Evolutionary conservation across 1,140 invertebrate species (phyloP).

Genomic region (Trypoxylus dichotomus): DNA sequence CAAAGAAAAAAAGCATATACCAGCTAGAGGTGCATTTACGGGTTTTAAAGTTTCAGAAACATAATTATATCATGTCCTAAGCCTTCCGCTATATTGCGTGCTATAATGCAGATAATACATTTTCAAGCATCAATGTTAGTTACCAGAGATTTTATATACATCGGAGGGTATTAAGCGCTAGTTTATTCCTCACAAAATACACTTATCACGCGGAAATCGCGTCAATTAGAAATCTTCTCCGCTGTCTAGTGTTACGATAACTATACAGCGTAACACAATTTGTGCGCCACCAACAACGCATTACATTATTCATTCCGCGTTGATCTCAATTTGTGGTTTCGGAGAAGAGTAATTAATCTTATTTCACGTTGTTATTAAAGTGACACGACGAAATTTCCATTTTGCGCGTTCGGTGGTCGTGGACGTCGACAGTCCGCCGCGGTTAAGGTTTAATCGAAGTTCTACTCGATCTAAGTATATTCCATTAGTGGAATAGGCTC

Average conservation of each 20-base stretch:
- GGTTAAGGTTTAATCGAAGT: slow-evolving; percentile 17
- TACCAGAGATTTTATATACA: neutral
- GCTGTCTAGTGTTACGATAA: neutral
- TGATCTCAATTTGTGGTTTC: slow-evolving; percentile 19
- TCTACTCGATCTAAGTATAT: slow-evolving; percentile 24
- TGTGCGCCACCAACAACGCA: neutral
- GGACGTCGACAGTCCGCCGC: neutral
- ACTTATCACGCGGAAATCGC: neutral
- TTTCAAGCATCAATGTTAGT: too few relatives aligned
- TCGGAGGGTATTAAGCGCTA: neutral
- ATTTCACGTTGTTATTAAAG: slow-evolving; percentile 25
- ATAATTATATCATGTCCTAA: too few relatives aligned
- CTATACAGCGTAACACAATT: neutral
- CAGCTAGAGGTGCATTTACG: too few relatives aligned
- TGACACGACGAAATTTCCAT: slow-evolving; percentile 21
- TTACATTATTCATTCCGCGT: slow-evolving; percentile 21
- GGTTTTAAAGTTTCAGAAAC: too few relatives aligned
- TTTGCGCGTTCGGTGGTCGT: neutral
- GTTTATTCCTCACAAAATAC: neutral
- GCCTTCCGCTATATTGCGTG: too few relatives aligned
- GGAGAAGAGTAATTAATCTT: slow-evolving; percentile 20
- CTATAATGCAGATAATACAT: too few relatives aligned
- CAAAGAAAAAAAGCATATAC: too few relatives aligned
- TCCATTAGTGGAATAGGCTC: slow-evolving; percentile 6
- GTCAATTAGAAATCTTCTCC: neutral